phyloP scores from a whole-genome alignment of 2,888 invertebrate species.

The Amiota minor region DNA sequence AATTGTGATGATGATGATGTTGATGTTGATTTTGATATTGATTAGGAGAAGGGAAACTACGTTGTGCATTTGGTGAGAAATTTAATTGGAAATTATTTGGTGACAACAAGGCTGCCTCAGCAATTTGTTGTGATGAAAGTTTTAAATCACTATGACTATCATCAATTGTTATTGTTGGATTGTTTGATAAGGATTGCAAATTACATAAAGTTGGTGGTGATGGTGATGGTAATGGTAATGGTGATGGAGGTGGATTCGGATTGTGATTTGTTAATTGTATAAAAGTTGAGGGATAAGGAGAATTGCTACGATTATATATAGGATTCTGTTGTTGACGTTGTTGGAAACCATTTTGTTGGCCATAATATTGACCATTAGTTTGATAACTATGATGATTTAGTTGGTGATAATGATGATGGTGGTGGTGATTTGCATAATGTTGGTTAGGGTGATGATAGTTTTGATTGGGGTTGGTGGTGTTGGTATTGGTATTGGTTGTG shows the following conservation, averaged over 20 bases:
- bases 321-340: slow-evolving; percentile 35
- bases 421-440: slow-evolving; percentile 21
- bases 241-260: neutral
- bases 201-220: neutral
- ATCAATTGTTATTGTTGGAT: no score
- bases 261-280: slow-evolving; percentile 7
- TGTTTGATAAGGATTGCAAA: no score
- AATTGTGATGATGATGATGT: slow-evolving; percentile 5
- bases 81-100: slow-evolving; percentile 1
- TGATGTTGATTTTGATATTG: neutral
- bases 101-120: slow-evolving; percentile 1
- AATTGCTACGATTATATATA: neutral
- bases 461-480: slow-evolving; percentile 44
- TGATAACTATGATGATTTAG: slow-evolving; percentile 33
- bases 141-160: neutral
- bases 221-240: neutral
- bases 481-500: slow-evolving; percentile 48
- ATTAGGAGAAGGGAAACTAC: slow-evolving; percentile 15
- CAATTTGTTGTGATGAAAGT: neutral
- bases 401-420: slow-evolving; percentile 22
- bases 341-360: slow-evolving; percentile 31
- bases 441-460: slow-evolving; percentile 28
- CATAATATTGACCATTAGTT: slow-evolving; percentile 27
- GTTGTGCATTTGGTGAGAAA: slow-evolving; percentile 12
- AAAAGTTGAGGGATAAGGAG: slow-evolving; percentile 4